Conservation (phyloP, 2,113 vertebrate genomes). For the Actenoides lindsayi region DNA sequence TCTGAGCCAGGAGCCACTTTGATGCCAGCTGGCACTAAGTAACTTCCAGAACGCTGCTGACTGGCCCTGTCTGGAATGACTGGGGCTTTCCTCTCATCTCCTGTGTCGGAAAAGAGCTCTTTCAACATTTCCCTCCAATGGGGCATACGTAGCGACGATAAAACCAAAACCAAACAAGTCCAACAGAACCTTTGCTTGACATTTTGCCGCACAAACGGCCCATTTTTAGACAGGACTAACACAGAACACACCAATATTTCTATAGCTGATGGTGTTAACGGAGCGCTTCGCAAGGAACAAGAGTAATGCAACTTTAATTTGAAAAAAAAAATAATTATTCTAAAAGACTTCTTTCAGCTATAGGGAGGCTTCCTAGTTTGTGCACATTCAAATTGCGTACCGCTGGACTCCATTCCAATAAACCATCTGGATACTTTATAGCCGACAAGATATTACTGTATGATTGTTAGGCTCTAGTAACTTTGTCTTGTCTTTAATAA, state of each 20-base stretch:
- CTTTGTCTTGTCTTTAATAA: conserved; percentile 37
- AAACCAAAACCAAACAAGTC: conserved; percentile 25
- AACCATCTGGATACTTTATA: conserved; percentile 47
- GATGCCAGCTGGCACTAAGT: neutral
- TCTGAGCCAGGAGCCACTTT: neutral
- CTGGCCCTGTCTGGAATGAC: neutral
- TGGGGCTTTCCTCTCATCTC: neutral
- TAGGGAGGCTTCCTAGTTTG: neutral
- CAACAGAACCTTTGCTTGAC: neutral
- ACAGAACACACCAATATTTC: neutral
- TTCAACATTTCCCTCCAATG: neutral
- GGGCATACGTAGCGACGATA: neutral
- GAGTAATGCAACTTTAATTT: neutral
- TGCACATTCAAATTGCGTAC: neutral
- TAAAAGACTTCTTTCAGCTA: conserved; percentile 37
- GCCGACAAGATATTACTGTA: conserved; percentile 21
- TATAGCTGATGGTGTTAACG: neutral
- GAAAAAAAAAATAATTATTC: neutral
- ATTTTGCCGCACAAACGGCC: neutral
- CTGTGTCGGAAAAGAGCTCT: neutral
- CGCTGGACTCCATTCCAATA: conserved; percentile 58
- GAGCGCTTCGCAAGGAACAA: conserved; percentile 1
- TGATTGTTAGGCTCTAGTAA: conserved; percentile 34
- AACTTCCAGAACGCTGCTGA: neutral
- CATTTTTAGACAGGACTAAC: neutral